Percentiles rank a stretch among this genome's conserved stretches.
Conservation (phyloP, 92 coral and sea anemone genomes). For the Phymanthus crucifer region DNA sequence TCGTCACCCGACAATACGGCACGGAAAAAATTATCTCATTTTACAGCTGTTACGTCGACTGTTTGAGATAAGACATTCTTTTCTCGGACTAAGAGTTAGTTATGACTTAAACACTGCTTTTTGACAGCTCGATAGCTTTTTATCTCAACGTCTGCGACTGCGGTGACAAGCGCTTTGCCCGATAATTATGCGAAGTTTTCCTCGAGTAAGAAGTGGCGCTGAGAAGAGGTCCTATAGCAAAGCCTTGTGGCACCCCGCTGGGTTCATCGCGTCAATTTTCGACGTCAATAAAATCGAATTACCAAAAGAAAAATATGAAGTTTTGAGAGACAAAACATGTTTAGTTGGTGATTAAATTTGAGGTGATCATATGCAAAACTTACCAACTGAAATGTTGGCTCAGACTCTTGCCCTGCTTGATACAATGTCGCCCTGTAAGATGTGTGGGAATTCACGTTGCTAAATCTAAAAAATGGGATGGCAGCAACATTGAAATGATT, state of each 20-base stretch:
- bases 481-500: slow-evolving; percentile 7
- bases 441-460: background rate
- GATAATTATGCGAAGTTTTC: slow-evolving; percentile 1
- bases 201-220: background rate
- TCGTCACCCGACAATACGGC: slow-evolving; percentile 2
- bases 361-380: slow-evolving; percentile 20
- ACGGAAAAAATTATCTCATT: background rate
- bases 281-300: slow-evolving; percentile 34
- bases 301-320: slow-evolving; percentile 22
- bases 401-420: background rate
- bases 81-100: background rate
- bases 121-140: background rate
- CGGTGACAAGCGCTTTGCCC: background rate
- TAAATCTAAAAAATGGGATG: background rate
- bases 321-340: slow-evolving; percentile 19
- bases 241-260: slow-evolving; percentile 24
- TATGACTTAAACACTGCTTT: background rate
- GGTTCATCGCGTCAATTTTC: slow-evolving; percentile 16
- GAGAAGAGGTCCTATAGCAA: slow-evolving; percentile 4
- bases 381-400: background rate
- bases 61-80: background rate
- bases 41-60: background rate
- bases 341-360: slow-evolving; percentile 11
- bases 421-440: background rate
- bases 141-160: background rate